These are phyloP conservation scores for Dryocosmus kuriphilus DNA, from an alignment of 2,888 invertebrate species.

Conservation along the genomic window DNA sequence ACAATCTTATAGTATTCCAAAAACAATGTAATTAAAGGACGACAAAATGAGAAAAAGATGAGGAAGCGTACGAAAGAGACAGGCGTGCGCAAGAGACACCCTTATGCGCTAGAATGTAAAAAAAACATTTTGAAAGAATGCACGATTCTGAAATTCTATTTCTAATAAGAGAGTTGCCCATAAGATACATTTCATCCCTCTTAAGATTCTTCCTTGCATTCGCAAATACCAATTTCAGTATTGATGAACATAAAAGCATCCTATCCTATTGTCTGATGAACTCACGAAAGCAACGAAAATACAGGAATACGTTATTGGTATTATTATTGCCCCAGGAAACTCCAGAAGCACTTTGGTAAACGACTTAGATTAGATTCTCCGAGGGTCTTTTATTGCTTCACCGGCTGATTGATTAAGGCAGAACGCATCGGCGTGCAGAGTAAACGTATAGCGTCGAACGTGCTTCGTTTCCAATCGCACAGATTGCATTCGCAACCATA, in stretches of 20 bases:
- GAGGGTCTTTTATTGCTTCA: constrained; percentile 48
- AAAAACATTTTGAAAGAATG: too few species aligned
- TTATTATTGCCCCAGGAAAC: constrained; percentile 46
- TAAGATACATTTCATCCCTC: background rate
- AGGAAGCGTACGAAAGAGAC: too few species aligned
- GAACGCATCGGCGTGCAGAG: constrained; percentile 39
- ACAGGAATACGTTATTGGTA: constrained; percentile 52
- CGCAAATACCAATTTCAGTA: background rate
- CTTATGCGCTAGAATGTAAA: too few species aligned
- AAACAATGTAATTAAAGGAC: too few species aligned
- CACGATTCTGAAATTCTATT: background rate
- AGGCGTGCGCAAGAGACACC: too few species aligned
- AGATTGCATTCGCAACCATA: constrained; percentile 43
- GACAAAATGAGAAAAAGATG: too few species aligned
- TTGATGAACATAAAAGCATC: background rate
- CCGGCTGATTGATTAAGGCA: constrained; percentile 48
- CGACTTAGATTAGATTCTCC: constrained; percentile 48
- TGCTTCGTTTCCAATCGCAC: constrained; percentile 43
- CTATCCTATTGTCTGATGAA: constrained; percentile 12
- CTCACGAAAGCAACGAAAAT: constrained; percentile 13
- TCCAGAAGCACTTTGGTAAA: constrained; percentile 49
- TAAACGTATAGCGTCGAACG: constrained; percentile 39
- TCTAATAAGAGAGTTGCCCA: background rate
- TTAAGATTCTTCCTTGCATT: constrained; percentile 2
- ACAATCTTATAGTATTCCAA: too few species aligned